Evolutionary conservation across 2,888 invertebrate genomes (phyloP), one percentile per base, ranked within the genome.

Genomic region (Trisateles emortualis): DNA sequence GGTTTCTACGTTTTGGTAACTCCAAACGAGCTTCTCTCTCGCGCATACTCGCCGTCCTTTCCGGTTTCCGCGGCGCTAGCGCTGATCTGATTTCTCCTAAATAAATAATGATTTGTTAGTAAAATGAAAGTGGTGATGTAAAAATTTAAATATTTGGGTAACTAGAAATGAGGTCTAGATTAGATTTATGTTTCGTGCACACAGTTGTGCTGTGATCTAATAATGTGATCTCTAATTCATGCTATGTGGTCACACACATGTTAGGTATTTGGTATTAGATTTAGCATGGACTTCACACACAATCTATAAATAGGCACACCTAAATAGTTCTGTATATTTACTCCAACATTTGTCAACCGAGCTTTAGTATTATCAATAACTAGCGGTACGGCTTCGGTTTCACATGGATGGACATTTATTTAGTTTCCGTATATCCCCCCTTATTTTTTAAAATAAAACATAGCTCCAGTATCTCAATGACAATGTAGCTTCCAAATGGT

Each of bases 1-100:
- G 86, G 38, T 84, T 88, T 57, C 90, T 81, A 49, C 93, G 87
- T 70, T 93, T 93, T 22, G 94, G 93, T 42, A 94, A 90, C 79
- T 95, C 95, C 69, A 95, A 83, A 68, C 95, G 94, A 2, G 95
- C 95, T 86, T 96, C 95, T 54, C 96, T 94, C 85, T 96, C 97
- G 69, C 97, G 93, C 96, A 97, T 96, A 81, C 97, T 97, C 38
- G 97, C 96, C 13, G 97, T 97, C 62, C 97, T 93, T 83, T 97
- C 97, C 11, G 97, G 97, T 86, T 97, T 98, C 51, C 96, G 94
- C 10, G 96, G 96, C 45, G 96, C 96, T 72, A 97, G 94, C 52
- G 96, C 95, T 80, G 96, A 96, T 83, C 97, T 94, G 68, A 96
- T 96, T 93, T 97, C 97, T 83, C 97, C 96, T 96, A 85, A 59